phyloP scores from a whole-genome alignment of 2,113 vertebrate genomes.

The human region DNA sequence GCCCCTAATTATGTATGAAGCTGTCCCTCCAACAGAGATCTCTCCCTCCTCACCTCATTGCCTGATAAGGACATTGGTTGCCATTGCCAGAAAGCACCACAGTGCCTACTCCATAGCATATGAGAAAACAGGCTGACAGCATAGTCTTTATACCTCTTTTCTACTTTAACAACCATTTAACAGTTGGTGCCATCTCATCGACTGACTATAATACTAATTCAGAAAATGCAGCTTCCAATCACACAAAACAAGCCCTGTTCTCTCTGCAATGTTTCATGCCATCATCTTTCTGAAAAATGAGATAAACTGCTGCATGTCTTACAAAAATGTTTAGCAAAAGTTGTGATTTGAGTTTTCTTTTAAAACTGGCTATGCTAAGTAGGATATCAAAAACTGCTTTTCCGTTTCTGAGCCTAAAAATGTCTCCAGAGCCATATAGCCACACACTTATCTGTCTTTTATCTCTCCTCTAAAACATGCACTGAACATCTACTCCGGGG shows the following conservation, averaged over 20 bases:
- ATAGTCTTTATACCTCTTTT: slow-evolving; percentile 25
- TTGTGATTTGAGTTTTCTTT: not conserved
- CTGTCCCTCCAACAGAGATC: not conserved
- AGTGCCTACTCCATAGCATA: not conserved
- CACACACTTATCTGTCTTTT: not conserved
- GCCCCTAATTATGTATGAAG: slow-evolving; percentile 8
- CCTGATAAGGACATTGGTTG: slow-evolving; percentile 18
- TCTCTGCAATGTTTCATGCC: not conserved
- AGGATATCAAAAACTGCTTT: not conserved
- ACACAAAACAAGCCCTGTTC: slow-evolving; percentile 41
- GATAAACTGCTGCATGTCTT: not conserved
- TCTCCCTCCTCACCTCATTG: not conserved
- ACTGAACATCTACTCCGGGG: not conserved
- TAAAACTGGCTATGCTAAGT: not conserved
- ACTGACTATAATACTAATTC: slow-evolving; percentile 15
- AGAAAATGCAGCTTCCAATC: slow-evolving; percentile 44
- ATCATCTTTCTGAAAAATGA: slow-evolving; percentile 47
- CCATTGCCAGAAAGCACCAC: not conserved
- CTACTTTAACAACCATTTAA: slow-evolving; percentile 23
- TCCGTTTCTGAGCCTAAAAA: slow-evolving; percentile 17
- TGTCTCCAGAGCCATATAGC: not conserved
- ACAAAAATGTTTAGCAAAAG: slow-evolving; percentile 13
- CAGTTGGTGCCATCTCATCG: not conserved
- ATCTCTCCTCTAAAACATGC: not conserved
- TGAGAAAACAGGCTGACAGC: not conserved